Evolutionary conservation across 2,797 vertebrate species (phyloP), one percentile per base, ranked within the genome.

Genomic region (Chromobotia macracanthus): DNA sequence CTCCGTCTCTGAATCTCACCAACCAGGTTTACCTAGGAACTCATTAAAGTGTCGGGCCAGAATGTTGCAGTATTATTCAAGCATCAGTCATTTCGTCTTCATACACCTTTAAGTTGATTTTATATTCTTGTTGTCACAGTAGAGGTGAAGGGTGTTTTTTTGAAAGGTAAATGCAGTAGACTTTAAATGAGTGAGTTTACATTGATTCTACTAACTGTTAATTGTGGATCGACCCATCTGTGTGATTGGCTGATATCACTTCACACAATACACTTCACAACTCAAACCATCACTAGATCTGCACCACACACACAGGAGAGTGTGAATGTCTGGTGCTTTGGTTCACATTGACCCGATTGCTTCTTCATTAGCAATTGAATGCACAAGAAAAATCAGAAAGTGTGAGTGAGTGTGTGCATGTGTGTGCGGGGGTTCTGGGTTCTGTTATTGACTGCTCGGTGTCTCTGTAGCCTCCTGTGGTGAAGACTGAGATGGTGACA

Each of bases 401-500:
- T n/a, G n/a, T n/a, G n/a, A n/a, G 12, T 5, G 12, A 50, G 35
- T 65, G n/a, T 58, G 41, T 58, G 44, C 9, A 19, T 65, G 66
- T 55, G 67, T 53, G 55, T 75, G 35, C n/a, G n/a, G n/a, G n/a
- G n/a, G n/a, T n/a, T 48, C 5, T 12, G 11, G 5, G 23, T 35
- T 13, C 25, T 1, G 38, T 64, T 5, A 0, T 63, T 68, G 11
- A 77, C 35, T 51, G 8, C 56, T 81, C 86, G 76, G 86, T 86
- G 88, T 87, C 89, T 83, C 86, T 86, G 75, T 91, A 99, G 98
- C 97, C 97, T 86, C 98, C 98, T 4, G 97, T 99, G 92, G 96
- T 99, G 91, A 98, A 99, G 95, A 99, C 97, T 61, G 98, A 99
- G 95, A 99, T 98, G 97, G 95, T 99, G 91, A 99, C 97, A 86